These are phyloP conservation scores for Platichthys flesus DNA, from an alignment of 2,113 vertebrate genomes.

Conservation along the genomic window DNA sequence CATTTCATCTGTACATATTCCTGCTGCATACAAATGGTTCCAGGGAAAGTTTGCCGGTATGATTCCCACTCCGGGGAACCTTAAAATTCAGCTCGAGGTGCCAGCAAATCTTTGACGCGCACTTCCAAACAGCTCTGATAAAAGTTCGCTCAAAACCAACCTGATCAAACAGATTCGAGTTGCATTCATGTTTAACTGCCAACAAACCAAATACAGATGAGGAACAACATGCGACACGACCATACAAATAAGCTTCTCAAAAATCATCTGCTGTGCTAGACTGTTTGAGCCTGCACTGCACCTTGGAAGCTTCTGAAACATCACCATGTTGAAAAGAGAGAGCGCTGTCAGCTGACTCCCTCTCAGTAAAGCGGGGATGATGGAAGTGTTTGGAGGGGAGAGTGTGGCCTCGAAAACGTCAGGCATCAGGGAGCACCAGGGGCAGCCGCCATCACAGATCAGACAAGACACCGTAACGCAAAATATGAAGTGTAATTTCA, in stretches of 20 bases:
- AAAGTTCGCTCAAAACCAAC: constrained; percentile 39
- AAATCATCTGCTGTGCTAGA: neutral
- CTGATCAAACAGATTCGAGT: constrained; percentile 38
- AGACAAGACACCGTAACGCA: constrained; percentile 27
- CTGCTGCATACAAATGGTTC: constrained; percentile 71
- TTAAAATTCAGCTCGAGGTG: constrained; percentile 64
- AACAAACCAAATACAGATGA: neutral
- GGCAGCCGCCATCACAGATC: constrained; percentile 38
- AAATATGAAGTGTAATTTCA: constrained; percentile 46
- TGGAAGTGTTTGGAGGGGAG: constrained; percentile 31
- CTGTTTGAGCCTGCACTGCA: neutral
- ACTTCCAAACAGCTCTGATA: constrained; percentile 37
- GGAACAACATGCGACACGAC: neutral
- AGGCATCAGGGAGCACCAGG: constrained; percentile 21
- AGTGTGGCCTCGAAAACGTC: constrained; percentile 28
- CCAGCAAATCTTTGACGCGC: constrained; percentile 48
- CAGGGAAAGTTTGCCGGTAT: constrained; percentile 54
- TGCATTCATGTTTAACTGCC: constrained; percentile 10
- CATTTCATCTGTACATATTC: constrained; percentile 56
- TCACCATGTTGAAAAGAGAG: constrained; percentile 23
- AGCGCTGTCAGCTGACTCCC: constrained; percentile 17
- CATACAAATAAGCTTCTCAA: neutral
- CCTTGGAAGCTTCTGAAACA: neutral
- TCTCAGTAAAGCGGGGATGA: constrained; percentile 45
- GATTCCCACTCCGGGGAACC: constrained; percentile 40